Conservation (phyloP, 2,888 invertebrate genomes). For the Salticus scenicus region DNA sequence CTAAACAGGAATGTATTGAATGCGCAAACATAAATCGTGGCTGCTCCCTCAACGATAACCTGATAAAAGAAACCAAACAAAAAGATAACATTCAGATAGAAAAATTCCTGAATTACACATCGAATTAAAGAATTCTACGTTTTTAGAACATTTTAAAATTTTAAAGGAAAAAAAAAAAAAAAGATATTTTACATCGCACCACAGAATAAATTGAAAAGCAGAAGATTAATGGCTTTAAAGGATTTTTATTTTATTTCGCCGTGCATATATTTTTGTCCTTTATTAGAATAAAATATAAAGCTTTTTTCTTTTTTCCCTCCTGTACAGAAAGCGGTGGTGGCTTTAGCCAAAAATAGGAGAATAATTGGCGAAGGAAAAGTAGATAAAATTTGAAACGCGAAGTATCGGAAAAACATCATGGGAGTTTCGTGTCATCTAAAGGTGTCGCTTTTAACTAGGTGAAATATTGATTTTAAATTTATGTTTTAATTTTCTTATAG, state of each 20-base stretch:
- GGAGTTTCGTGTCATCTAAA: neutral
- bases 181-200: neutral
- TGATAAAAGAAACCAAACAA: neutral
- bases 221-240: slow-evolving; percentile 1
- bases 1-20: no score
- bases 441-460: neutral
- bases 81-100: neutral
- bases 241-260: neutral
- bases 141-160: neutral
- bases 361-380: neutral
- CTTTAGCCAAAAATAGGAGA: neutral
- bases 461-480: neutral
- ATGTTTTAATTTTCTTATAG: neutral
- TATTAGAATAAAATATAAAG: neutral
- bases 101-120: neutral
- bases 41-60: no score
- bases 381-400: neutral
- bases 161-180: neutral
- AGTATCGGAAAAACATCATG: neutral
- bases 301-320: no score
- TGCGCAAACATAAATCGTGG: no score
- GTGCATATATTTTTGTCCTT: neutral
- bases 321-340: neutral
- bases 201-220: slow-evolving; percentile 3
- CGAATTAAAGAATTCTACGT: neutral